Evolutionary conservation across 2,797 vertebrate species (phyloP).

Genomic region (Xenops minutus): DNA sequence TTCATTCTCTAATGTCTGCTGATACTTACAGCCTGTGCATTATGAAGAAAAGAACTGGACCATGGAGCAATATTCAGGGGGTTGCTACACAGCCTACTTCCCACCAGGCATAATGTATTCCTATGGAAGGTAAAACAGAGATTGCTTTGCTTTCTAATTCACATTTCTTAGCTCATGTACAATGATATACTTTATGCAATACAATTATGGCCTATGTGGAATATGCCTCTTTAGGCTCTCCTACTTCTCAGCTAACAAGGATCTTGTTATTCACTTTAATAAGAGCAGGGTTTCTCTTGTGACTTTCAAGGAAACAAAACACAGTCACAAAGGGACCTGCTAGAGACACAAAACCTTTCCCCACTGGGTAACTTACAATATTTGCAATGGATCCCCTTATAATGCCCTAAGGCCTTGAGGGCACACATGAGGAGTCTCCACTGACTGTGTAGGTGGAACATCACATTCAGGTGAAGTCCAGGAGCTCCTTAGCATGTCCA

Average conservation of each 20-base stretch:
- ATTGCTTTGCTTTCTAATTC: neutral
- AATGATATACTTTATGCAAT: neutral
- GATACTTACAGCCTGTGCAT: constrained; percentile 73
- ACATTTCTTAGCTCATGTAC: neutral
- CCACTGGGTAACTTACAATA: neutral
- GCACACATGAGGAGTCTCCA: neutral
- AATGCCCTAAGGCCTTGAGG: neutral
- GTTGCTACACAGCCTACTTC: constrained; percentile 81
- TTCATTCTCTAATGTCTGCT: constrained; percentile 42
- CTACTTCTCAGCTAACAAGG: neutral
- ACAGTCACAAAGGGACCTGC: neutral
- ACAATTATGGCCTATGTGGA: neutral
- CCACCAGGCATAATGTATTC: constrained; percentile 79
- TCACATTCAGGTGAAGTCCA: neutral
- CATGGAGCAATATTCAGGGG: constrained; percentile 79
- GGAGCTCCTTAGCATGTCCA: neutral
- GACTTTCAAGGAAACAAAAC: neutral
- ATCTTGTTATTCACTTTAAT: neutral
- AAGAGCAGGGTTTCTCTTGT: neutral
- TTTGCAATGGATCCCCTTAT: neutral
- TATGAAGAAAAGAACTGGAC: constrained; percentile 83
- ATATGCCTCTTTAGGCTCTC: neutral
- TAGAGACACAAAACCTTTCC: neutral
- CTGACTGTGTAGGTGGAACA: neutral
- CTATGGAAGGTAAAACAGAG: constrained; percentile 78